Base-by-base conservation (phyloP, 2,797 vertebrate species). In the Calcarius lapponicus region DNA sequence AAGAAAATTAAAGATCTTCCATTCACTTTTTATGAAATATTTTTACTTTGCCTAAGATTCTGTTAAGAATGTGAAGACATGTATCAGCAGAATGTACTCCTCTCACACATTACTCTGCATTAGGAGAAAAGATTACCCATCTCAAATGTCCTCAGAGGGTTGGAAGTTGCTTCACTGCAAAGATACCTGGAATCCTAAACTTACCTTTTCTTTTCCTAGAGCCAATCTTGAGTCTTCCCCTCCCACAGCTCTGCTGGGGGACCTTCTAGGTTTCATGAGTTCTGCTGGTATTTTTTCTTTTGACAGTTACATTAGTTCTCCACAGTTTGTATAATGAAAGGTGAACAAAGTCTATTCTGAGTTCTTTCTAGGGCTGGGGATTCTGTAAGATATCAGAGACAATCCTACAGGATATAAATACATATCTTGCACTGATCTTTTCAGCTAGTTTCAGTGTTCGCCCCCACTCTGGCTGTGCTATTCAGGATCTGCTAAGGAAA, bases 271-370 rank as follows among this genome's bases (percentile, higher is more conserved):
- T 58, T 93, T 88, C 51, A 13, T 7, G 18, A 75, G 40, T n/a
- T 75, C 64, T 92, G 47, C 40, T 75, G 78, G 11, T 75, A 54
- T 70, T 96, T 92, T 86, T 92, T 56, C 65, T 71, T 61, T 66
- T 94, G 71, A 82, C 48, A 92, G 69, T 51, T 94, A 72, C 22
- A 45, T 87, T 91, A 85, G 43, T 40, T 94, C 58, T 92, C n/a
- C 28, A 40, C 43, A 66, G 51, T 38, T 90, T 73, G 83, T 82
- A 34, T 89, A 95, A 87, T 56, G 71, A 91, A 93, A 85, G 67
- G 74, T 91, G 73, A 94, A 53, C 17, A 85, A 76, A 64, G 43
- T 87, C 62, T 81, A 2, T 69, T 76, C 34, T 9, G 32, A 86
- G 53, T 13, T 92, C 50, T 92, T 85, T 74, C 42, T 62, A 45